Base-by-base conservation (phyloP, 2,113 vertebrate species). In the Anguilla japonica region DNA sequence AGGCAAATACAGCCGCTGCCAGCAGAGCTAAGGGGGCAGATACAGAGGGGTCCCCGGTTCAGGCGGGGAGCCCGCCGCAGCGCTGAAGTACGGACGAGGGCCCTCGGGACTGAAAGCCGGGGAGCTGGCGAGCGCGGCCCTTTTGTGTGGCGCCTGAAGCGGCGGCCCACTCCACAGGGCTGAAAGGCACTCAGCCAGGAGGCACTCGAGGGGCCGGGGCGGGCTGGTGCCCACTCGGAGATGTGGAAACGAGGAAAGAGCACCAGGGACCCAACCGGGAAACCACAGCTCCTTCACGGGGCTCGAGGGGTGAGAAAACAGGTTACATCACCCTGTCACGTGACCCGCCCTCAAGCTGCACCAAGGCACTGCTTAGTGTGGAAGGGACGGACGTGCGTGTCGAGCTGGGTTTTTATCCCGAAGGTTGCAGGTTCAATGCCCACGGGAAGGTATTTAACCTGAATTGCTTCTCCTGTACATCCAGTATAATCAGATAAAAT, bases 321-420 rank as follows among this genome's bases (percentile, higher is more conserved):
- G 56, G 82, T 83, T 83, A 83, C 29, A 83, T 84, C 39, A 71
- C 83, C 41, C 18, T 13, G 71, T 34, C 71, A 29, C 71, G 16
- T 34, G 71, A 75, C 71, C 71, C 6, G 26, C 26, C n/a, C 71
- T 75, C 71, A 34, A 83, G n/a, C 53, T 34, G 50, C 50, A 18
- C 13, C 9, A 9, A 75, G n/a, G 26, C 5, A 11, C 71, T 13
- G 60, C 71, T n/a, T n/a, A 34, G 3, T 67, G 22, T 11, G 3
- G 60, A 67, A 26, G 60, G 60, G 22, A 67, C 22, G 60, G 18
- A 20, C 9, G 63, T 26, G n/a, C 29, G 18, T 2, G 26, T 29
- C 20, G 71, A 9, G 9, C 26, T 34, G 71, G 71, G n/a, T 1
- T 75, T 75, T n/a, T 4, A 75, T 1, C 26, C 71, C 8, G 67